A percentile compares a stretch with the other conserved stretches of the same genome.
These are phyloP conservation scores for Petrolisthes manimaculis DNA, from an alignment of 2,888 invertebrate genomes.

Conservation along the genomic window DNA sequence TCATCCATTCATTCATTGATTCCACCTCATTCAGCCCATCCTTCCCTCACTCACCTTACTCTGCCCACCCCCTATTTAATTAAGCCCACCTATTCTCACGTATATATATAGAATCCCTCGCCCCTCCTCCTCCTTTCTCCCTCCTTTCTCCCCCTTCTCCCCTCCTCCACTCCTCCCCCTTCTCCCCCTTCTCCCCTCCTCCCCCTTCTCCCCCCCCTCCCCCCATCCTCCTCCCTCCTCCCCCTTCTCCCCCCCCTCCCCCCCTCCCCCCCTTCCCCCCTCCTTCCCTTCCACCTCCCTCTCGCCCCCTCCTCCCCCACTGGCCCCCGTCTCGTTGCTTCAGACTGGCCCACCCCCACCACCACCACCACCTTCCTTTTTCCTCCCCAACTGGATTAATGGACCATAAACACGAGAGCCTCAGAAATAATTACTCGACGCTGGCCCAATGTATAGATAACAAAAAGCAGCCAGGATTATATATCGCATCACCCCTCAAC, in stretches of 20 bases:
- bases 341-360: too few relatives aligned
- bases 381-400: not conserved
- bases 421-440: slow-evolving; percentile 9
- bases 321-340: too few relatives aligned
- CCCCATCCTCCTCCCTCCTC: not conserved
- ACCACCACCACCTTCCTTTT: too few relatives aligned
- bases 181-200: not conserved
- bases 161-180: too few relatives aligned
- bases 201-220: not conserved
- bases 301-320: too few relatives aligned
- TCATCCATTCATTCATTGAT: not conserved
- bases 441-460: not conserved
- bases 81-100: too few relatives aligned
- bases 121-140: too few relatives aligned
- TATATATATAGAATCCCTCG: too few relatives aligned
- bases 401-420: not conserved
- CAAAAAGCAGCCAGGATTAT: not conserved
- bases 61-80: too few relatives aligned
- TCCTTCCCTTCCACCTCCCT: too few relatives aligned
- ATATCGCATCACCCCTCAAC: not conserved
- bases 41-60: not conserved
- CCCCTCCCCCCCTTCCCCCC: not conserved
- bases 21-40: not conserved
- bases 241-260: not conserved
- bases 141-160: too few relatives aligned